Evolutionary conservation across 1,140 invertebrate genomes (phyloP), one percentile per base, ranked within the genome.

Genomic region (Diachasmimorpha longicaudata): DNA sequence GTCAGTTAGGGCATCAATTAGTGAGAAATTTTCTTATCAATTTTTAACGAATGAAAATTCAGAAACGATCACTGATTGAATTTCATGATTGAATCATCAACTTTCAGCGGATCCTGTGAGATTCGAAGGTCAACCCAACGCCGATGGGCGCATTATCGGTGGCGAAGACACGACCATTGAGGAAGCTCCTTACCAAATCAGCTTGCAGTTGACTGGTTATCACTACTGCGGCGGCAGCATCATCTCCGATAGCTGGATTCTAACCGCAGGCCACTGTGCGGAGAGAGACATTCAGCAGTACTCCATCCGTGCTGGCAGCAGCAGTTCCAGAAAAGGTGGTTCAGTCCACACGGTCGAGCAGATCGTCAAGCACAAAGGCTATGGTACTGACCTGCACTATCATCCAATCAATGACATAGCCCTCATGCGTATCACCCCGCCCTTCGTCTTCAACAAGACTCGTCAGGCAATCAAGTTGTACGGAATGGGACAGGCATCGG

Each of bases 181-280:
- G 19, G 89, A 92, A 75, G 88, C 90, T 77, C 93, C 93, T 0
- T 91, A 92, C 81, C 91, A 92, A 84, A 87, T 92, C 0, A 90
- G 89, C 5, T 85, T 92, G 21, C 86, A 89, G 67, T 86, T 89
- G 13, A 84, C 85, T 68, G 85, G 86, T 8, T 80, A 79, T 0
- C 92, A 92, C 77, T 87, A 90, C 66, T 93, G 92, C 78, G 92
- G 92, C 3, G 92, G 91, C 1, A 89, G 91, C 42, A 90, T 93
- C 70, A 88, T 93, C 14, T 87, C 85, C 25, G 76, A 86, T 36
- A 81, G 88, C 5, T 91, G 88, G 80, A 87, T 93, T 3, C 36
- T 93, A 3, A 92, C 92, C 0, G 92, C 93, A 6, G 92, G 86
- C 0, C 93, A 93, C 82, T 93, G 93, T 77, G 88, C 91, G 88